Base-by-base conservation (phyloP, 2,888 invertebrate genomes). In the Baccha elongata region DNA sequence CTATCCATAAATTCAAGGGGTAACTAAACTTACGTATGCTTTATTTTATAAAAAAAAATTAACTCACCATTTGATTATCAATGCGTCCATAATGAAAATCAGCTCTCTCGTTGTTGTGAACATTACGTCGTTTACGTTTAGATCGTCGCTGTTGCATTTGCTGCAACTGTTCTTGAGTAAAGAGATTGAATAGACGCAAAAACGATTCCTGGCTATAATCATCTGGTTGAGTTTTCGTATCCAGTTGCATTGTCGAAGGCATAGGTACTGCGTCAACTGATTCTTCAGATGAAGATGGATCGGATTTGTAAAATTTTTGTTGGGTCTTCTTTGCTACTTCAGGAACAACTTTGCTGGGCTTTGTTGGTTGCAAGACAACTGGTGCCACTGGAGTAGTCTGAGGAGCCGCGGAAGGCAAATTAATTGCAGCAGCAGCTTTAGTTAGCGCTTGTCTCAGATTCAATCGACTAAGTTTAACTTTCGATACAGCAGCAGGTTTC, bases 11-110 rank as follows among this genome's bases (percentile, higher is more conserved):
- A n/a, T n/a, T n/a, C n/a, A n/a, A n/a, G n/a, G n/a, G n/a, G n/a
- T n/a, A n/a, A n/a, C n/a, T n/a, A n/a, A n/a, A n/a, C n/a, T n/a
- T n/a, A n/a, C n/a, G n/a, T n/a, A n/a, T n/a, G n/a, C n/a, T n/a
- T n/a, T n/a, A n/a, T n/a, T n/a, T n/a, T n/a, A n/a, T n/a, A n/a
- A n/a, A n/a, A 60, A 50, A 60, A 52, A 19, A 13, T 11, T 32
- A 2, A 67, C 75, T 78, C 8, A 78, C 86, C 53, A 88, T 87
- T 23, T 89, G 53, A 53, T 86, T 55, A 55, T 86, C 90, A 80
- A 90, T 87, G 32, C 88, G 88, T 11, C 90, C 91, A 85, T 91
- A 91, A 72, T 90, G 90, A 74, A 88, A 91, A 76, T 89, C 91
- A n/a, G 87, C 87, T 17, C 87, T 88, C 21, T 89, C 89, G 15